phyloP scores from a whole-genome alignment of 2,888 invertebrate genomes.

The Pycnomerus fuliginosus region DNA sequence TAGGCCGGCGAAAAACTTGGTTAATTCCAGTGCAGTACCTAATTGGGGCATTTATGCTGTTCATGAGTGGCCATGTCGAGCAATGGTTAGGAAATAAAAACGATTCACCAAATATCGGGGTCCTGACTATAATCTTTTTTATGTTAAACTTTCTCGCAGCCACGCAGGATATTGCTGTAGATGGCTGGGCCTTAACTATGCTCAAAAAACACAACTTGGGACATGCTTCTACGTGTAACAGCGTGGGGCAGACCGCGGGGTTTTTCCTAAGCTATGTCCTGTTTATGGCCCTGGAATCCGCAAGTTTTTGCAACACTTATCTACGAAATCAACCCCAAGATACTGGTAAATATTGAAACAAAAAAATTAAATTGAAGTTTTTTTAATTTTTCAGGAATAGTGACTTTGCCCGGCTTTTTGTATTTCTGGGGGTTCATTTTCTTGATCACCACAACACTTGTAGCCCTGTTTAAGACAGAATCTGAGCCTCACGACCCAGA shows the following conservation, averaged over 20 bases:
- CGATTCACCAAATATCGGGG: conserved; percentile 66
- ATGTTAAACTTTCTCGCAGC: conserved; percentile 94
- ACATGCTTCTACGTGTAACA: conserved; percentile 98
- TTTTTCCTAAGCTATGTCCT: conserved; percentile 96
- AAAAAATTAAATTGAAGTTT: conserved; percentile 8
- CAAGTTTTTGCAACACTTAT: conserved; percentile 94
- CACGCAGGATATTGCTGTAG: conserved; percentile 99
- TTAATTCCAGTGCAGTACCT: conserved; percentile 92
- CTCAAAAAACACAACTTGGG: conserved; percentile 94
- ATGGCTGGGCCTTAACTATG: conserved; percentile 99
- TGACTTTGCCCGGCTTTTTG: conserved; percentile 71
- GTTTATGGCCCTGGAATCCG: conserved; percentile 94
- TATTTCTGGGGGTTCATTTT: conserved; percentile 95
- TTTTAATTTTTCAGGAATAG: conserved; percentile 41
- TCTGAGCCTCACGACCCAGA: conserved; percentile 54
- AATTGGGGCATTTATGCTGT: conserved; percentile 86
- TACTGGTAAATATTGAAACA: conserved; percentile 60
- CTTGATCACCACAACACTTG: conserved; percentile 83
- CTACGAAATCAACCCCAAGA: conserved; percentile 70
- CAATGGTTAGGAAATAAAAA: conserved; percentile 70
- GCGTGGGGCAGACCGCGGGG: conserved; percentile 97
- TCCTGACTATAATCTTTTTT: conserved; percentile 86
- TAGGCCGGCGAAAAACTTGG: conserved; percentile 95
- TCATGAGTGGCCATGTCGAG: conserved; percentile 70
- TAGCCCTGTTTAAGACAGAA: conserved; percentile 87